phyloP scores from a whole-genome alignment of 2,797 vertebrate genomes.

The Danio tinwini region DNA sequence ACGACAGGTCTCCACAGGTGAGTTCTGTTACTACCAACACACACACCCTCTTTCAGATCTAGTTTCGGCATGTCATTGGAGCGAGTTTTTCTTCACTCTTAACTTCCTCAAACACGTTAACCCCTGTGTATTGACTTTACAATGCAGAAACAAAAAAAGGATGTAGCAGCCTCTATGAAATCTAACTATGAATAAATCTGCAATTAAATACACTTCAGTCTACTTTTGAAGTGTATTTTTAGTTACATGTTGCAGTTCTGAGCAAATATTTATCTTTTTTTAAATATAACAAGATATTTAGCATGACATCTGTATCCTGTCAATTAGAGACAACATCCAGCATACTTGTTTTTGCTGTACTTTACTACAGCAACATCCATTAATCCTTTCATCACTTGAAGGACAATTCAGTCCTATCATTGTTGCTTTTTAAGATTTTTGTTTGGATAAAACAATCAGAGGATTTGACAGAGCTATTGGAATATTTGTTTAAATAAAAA shows the following conservation, averaged over 20 bases:
- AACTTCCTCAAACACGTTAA: constrained; percentile 21
- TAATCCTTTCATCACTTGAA: constrained; percentile 31
- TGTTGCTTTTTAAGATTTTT: not conserved
- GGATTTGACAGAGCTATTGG: constrained; percentile 18
- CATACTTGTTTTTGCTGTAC: not conserved
- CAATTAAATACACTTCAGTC: not conserved
- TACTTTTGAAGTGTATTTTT: constrained; percentile 14
- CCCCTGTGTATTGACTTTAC: not conserved
- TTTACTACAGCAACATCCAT: constrained; percentile 10
- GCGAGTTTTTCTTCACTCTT: constrained; percentile 40
- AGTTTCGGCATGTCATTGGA: constrained; percentile 54
- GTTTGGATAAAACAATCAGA: constrained; percentile 37
- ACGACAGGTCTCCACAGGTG: constrained; percentile 54
- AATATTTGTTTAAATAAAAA: constrained; percentile 13
- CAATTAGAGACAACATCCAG: not conserved
- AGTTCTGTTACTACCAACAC: constrained; percentile 41
- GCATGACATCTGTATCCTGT: not conserved
- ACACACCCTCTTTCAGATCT: constrained; percentile 50
- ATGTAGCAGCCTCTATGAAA: not conserved
- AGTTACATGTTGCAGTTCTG: not conserved
- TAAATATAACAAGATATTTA: not conserved
- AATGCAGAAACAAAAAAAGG: not conserved
- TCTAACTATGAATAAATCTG: not conserved
- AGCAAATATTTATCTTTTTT: not conserved
- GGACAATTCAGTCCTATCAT: constrained; percentile 6